phyloP scores from a whole-genome alignment of 2,888 invertebrate genomes.

The Lypha dubia region DNA sequence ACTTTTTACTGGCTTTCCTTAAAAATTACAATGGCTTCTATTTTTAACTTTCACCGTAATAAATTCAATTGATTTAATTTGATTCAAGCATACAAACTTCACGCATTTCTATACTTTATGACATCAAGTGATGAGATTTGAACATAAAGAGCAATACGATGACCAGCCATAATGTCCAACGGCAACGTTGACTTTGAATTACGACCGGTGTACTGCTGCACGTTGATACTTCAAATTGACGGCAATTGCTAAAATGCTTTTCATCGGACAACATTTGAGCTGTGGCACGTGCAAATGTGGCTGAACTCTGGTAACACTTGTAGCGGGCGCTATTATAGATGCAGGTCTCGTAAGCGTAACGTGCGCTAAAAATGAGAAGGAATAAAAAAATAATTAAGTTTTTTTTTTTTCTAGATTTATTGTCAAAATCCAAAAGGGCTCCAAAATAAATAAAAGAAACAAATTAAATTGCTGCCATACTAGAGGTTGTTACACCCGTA shows the following conservation, averaged over 20 bases:
- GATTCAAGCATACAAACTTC: neutral
- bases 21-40: conserved; percentile 41
- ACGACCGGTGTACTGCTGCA: conserved; percentile 73
- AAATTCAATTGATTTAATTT: conserved; percentile 10
- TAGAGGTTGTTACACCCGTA: neutral
- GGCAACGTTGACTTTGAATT: conserved; percentile 6
- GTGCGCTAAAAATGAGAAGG: conserved; percentile 78
- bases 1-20: neutral
- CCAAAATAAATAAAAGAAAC: neutral
- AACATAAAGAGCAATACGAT: conserved; percentile 45
- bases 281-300: conserved; percentile 81
- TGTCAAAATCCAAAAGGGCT: neutral
- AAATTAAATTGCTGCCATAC: neutral
- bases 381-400: neutral
- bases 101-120: conserved; percentile 3
- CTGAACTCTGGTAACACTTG: conserved; percentile 82
- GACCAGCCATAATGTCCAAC: conserved; percentile 54
- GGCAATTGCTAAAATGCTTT: conserved; percentile 82
- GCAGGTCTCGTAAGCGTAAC: conserved; percentile 83
- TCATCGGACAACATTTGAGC: conserved; percentile 83
- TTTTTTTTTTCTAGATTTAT: neutral
- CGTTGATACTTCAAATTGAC: conserved; percentile 78
- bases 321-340: conserved; percentile 82
- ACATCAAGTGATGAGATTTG: conserved; percentile 30
- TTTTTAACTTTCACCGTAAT: neutral